Percentiles rank a stretch among this genome's conserved stretches.
Evolutionary conservation across 1,140 invertebrate species (phyloP).

Genomic region (Meteorus sp.): DNA sequence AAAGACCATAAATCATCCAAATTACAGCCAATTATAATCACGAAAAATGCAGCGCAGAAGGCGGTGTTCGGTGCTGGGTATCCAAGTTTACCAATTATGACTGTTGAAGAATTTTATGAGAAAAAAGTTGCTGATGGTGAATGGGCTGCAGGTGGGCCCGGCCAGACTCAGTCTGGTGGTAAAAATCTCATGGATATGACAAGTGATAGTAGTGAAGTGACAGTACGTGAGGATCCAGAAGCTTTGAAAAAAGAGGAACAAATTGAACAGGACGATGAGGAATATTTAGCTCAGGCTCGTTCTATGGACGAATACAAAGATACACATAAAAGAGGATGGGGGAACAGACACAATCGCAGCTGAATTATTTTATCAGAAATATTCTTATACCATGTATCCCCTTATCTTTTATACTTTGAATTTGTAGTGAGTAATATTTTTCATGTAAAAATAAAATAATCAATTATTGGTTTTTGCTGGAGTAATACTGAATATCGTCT

Average conservation of each 20-base stretch:
- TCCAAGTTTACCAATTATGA: slow-evolving; percentile 87
- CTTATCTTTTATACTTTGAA: too few relatives aligned
- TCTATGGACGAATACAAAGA: slow-evolving; percentile 93
- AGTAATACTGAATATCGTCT: too few relatives aligned
- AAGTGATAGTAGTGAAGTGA: slow-evolving; percentile 24
- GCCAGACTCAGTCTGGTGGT: slow-evolving; percentile 34
- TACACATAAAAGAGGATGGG: slow-evolving; percentile 83
- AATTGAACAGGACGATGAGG: slow-evolving; percentile 77
- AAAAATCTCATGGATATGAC: slow-evolving; percentile 40
- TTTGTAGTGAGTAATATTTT: too few relatives aligned
- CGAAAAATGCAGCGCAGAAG: slow-evolving; percentile 86
- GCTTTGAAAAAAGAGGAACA: slow-evolving; percentile 60
- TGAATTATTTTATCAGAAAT: slow-evolving; percentile 49
- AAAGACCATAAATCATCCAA: slow-evolving; percentile 56
- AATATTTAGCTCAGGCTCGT: slow-evolving; percentile 67
- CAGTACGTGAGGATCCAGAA: slow-evolving; percentile 41
- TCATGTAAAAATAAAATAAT: too few relatives aligned
- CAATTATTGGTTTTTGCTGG: too few relatives aligned
- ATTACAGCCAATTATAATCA: slow-evolving; percentile 91
- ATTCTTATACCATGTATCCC: not conserved
- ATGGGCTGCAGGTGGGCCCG: slow-evolving; percentile 59
- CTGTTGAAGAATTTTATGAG: slow-evolving; percentile 95
- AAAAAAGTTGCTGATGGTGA: slow-evolving; percentile 80
- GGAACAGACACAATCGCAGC: slow-evolving; percentile 84
- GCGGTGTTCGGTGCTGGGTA: slow-evolving; percentile 93